phyloP scores from a whole-genome alignment of 2,113 vertebrate genomes.

The Puntigrus tetrazona region DNA sequence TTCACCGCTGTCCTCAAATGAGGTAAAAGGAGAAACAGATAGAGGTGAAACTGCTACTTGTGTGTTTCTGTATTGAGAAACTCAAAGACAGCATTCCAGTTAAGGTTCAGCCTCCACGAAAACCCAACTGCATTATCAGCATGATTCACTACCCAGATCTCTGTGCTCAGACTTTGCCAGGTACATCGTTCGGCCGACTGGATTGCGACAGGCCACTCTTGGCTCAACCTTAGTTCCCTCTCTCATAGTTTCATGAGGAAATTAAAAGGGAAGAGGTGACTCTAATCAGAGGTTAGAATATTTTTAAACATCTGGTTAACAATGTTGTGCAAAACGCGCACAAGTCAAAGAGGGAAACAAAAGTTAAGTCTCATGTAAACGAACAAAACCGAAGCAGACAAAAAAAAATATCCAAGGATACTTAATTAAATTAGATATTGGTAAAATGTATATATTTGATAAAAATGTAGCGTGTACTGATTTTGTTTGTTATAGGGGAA shows the following conservation, averaged over 20 bases:
- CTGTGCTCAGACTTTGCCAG: constrained; percentile 55
- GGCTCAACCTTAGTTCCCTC: constrained; percentile 77
- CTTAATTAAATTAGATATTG: background rate
- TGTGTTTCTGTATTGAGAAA: constrained; percentile 64
- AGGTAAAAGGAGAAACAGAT: constrained; percentile 65
- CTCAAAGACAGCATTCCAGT: constrained; percentile 55
- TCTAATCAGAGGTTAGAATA: constrained; percentile 68
- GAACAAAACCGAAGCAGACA: background rate
- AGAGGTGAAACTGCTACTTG: constrained; percentile 62
- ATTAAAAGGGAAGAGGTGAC: constrained; percentile 83
- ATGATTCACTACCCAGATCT: constrained; percentile 59
- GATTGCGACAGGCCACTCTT: constrained; percentile 73
- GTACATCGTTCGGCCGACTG: constrained; percentile 51
- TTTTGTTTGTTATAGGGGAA: background rate
- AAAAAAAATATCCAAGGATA: too few relatives aligned
- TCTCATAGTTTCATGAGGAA: constrained; percentile 77
- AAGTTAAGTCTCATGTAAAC: constrained; percentile 55
- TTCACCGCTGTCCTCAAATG: constrained; percentile 59
- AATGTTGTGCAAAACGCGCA: constrained; percentile 54
- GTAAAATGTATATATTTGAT: background rate
- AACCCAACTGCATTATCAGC: constrained; percentile 59
- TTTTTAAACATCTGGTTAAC: constrained; percentile 72
- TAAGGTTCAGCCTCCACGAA: constrained; percentile 52
- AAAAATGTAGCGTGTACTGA: background rate
- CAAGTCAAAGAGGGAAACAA: constrained; percentile 56